Base-by-base conservation (phyloP, 2,888 invertebrate genomes). In the Xanthia togata region DNA sequence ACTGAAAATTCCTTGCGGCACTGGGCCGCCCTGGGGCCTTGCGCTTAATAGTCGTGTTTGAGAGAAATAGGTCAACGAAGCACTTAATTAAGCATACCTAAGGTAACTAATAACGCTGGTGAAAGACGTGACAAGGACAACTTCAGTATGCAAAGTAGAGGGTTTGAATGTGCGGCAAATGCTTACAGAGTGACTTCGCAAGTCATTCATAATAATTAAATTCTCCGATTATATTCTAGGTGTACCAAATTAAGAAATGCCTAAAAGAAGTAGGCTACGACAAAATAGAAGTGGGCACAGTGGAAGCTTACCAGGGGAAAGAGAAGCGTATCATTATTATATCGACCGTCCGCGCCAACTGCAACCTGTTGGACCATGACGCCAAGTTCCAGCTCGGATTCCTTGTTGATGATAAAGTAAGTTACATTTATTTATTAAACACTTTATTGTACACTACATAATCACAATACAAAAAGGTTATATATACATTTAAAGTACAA, bases 251-350 rank as follows among this genome's bases (percentile, higher is more conserved):
- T 76, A 96, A 96, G 83, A 88, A 91, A 0, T 92, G 92, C 84
- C 93, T 97, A 26, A 83, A 86, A 1, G 79, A 89, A 0, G 79
- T 91, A 74, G 87, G 92, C 0, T 94, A 94, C 90, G 92, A 64
- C 0, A 92, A 96, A 8, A 95, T 98, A 12, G 97, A 97, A 88
- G 97, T 98, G 68, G 99, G 99, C 0, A 98, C 99, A 0, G 98
- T 98, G 2, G 99, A 99, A 93, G 97, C 98, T 57, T 99, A 98
- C 93, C 99, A 99, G 93, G 99, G 99, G 0, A 98, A 98, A 84
- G 99, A 99, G 93, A 98, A 98, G 90, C 96, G 97, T 17, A 97
- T 98, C 4, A 98, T 99, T 68, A 97, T 99, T 12, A 97, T 99
- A 71, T 98, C 98, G 0, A 98, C 98, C 0, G 99, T 98, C 17